Evolutionary conservation across 2,888 invertebrate genomes (phyloP).

Genomic region (Poecilus cupreus): DNA sequence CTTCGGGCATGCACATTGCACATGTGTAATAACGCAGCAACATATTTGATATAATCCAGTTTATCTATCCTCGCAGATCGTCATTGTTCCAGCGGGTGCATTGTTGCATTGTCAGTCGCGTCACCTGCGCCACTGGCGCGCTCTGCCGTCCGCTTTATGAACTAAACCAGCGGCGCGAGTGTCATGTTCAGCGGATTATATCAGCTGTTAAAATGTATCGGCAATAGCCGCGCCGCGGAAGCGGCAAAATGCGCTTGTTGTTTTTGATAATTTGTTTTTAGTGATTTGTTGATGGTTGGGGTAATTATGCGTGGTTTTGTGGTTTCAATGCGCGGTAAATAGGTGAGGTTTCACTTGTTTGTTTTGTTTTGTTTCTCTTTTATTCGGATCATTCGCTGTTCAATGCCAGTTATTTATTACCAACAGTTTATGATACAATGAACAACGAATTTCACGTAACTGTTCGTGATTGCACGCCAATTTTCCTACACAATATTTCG

Average conservation of each 20-base stretch:
- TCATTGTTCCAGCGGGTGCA: conserved; percentile 31
- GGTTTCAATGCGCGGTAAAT: not conserved
- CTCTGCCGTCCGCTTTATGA: conserved; percentile 23
- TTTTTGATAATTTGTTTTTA: conserved; percentile 51
- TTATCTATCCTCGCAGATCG: conserved; percentile 41
- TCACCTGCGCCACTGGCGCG: conserved; percentile 35
- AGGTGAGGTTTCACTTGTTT: conserved; percentile 28
- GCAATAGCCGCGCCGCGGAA: not conserved
- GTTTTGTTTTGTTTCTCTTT: conserved; percentile 18
- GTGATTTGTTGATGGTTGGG: conserved; percentile 9
- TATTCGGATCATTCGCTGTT: not conserved
- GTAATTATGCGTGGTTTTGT: conserved; percentile 31
- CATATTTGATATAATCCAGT: conserved; percentile 53
- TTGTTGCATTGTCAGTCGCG: conserved; percentile 47
- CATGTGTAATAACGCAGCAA: conserved; percentile 40
- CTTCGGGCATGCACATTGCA: not conserved
- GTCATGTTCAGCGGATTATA: conserved; percentile 24
- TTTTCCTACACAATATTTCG: not conserved
- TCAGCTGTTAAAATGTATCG: not conserved
- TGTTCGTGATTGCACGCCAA: not conserved
- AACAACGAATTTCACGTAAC: not conserved
- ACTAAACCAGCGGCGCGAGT: not conserved
- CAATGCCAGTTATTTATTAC: not conserved
- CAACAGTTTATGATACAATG: not conserved
- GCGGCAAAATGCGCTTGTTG: conserved; percentile 27